Evolutionary conservation across 2,113 vertebrate genomes (phyloP).

Genomic region (Heterocephalus glaber): DNA sequence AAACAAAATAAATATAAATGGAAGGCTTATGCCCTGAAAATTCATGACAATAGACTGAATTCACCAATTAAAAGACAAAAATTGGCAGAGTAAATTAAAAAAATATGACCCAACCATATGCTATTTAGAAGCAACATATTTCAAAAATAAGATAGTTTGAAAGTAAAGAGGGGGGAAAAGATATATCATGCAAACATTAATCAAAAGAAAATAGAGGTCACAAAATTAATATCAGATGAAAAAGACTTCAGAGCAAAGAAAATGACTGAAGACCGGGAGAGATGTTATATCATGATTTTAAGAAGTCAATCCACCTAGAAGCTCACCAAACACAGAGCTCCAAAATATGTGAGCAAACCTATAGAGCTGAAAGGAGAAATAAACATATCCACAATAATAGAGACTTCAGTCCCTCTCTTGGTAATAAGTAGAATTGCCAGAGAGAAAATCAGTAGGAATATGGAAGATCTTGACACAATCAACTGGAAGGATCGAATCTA

Average conservation of each 20-base stretch:
- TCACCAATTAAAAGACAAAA: background rate
- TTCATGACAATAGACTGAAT: background rate
- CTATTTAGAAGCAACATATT: background rate
- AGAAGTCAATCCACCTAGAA: background rate
- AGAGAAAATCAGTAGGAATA: background rate
- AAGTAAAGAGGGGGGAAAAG: slow-evolving; percentile 4
- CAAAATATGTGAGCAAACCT: background rate
- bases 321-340: background rate
- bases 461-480: background rate
- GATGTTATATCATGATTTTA: background rate
- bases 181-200: background rate
- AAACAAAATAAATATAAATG: background rate
- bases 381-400: background rate
- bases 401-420: background rate
- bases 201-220: background rate
- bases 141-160: background rate
- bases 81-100: background rate
- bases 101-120: background rate
- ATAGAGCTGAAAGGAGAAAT: background rate
- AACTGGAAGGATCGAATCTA: background rate
- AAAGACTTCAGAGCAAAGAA: background rate
- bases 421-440: background rate
- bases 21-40: background rate
- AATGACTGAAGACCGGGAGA: background rate
- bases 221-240: background rate